These are phyloP conservation scores for Agrotis clavis DNA, from an alignment of 2,888 invertebrate genomes.

Conservation along the genomic window DNA sequence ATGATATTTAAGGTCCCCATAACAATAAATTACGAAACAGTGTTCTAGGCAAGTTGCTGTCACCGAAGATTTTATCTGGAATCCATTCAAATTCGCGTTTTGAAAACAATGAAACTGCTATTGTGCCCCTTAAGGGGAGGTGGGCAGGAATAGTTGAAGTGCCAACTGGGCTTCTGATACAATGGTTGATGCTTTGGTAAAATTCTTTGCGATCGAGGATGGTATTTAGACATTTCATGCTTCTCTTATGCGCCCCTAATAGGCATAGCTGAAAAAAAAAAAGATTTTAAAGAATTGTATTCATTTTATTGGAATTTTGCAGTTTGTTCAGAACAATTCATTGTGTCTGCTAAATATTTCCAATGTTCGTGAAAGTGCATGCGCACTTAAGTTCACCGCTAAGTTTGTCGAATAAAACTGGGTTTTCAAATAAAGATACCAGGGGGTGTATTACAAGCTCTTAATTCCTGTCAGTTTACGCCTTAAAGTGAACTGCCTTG, in stretches of 20 bases:
- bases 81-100: slow-evolving; percentile 79
- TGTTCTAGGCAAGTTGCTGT: slow-evolving; percentile 67
- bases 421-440: slow-evolving; percentile 29
- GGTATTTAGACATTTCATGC: slow-evolving; percentile 63
- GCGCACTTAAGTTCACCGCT: slow-evolving; percentile 10
- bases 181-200: slow-evolving; percentile 70
- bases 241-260: slow-evolving; percentile 38
- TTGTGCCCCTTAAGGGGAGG: slow-evolving; percentile 80
- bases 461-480: too few relatives aligned
- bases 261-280: slow-evolving; percentile 30
- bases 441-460: too few relatives aligned
- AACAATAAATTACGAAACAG: slow-evolving; percentile 63
- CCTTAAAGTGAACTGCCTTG: too few relatives aligned
- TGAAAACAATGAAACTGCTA: slow-evolving; percentile 80
- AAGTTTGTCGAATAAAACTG: slow-evolving; percentile 3
- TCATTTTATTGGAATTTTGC: slow-evolving; percentile 15
- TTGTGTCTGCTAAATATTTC: neutral
- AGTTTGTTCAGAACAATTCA: neutral
- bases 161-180: slow-evolving; percentile 76
- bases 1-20: slow-evolving; percentile 46
- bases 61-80: slow-evolving; percentile 81
- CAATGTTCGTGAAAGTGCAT: slow-evolving; percentile 1
- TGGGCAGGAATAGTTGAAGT: slow-evolving; percentile 77
- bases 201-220: slow-evolving; percentile 65
- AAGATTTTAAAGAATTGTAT: slow-evolving; percentile 29